These are phyloP conservation scores for Apantesis nais DNA, from an alignment of 2,888 invertebrate genomes.

Conservation along the genomic window DNA sequence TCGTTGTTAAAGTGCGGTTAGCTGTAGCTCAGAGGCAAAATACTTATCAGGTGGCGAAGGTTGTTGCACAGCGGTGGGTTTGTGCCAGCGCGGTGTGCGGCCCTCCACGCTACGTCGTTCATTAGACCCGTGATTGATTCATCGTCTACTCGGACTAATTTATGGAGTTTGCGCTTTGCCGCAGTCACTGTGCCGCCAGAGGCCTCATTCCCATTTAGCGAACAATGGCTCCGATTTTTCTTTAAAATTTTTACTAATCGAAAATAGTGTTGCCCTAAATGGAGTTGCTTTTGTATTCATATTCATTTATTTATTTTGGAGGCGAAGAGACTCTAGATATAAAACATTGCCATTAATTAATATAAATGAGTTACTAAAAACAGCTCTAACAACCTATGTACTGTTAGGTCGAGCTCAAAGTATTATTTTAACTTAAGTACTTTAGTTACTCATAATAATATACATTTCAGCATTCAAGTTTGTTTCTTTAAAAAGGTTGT, in stretches of 20 bases:
- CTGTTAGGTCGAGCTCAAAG: not conserved
- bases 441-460: too few relatives aligned
- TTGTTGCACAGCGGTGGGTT: slow-evolving; percentile 40
- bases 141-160: slow-evolving; percentile 76
- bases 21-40: not conserved
- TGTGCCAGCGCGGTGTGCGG: slow-evolving; percentile 68
- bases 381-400: slow-evolving; percentile 35
- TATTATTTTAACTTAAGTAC: not conserved
- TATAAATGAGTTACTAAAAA: slow-evolving; percentile 53
- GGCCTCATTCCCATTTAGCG: slow-evolving; percentile 58
- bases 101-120: slow-evolving; percentile 63
- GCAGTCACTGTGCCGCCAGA: slow-evolving; percentile 60
- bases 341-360: slow-evolving; percentile 53
- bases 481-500: too few relatives aligned
- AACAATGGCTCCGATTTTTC: slow-evolving; percentile 70
- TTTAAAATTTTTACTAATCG: slow-evolving; percentile 63
- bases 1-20: slow-evolving; percentile 9
- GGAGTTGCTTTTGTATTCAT: slow-evolving; percentile 52
- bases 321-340: slow-evolving; percentile 49
- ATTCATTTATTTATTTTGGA: slow-evolving; percentile 53
- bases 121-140: slow-evolving; percentile 80
- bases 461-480: too few relatives aligned
- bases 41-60: slow-evolving; percentile 30
- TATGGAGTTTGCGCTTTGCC: slow-evolving; percentile 74
- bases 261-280: slow-evolving; percentile 49